Base-by-base conservation (phyloP, 2,888 invertebrate species). In the Phasia obesa region DNA sequence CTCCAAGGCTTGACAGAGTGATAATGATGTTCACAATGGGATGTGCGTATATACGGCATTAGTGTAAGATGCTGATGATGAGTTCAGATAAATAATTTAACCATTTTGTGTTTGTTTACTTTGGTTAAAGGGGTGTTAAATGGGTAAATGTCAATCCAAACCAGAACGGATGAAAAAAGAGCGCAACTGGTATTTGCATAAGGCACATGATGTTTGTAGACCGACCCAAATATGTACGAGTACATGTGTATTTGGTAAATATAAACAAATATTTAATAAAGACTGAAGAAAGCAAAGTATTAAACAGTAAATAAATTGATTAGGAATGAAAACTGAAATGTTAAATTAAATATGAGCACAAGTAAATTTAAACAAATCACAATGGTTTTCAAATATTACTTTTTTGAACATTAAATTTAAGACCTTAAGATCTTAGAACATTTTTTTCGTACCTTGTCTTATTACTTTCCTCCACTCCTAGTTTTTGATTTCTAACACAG, bases 71-170 rank as follows among this genome's bases (percentile, higher is more conserved):
- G 73, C n/a, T 71, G 67, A 21, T 77, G 81, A 82, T 82, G 83
- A 79, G 75, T 73, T 76, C 6, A 83, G 79, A 83, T 83, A 83
- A 83, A 83, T 83, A 83, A 79, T 83, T 83, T 83, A 75, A 75
- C 70, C 79, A 79, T 75, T 83, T 65, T 76, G 64, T 83, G 79
- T 83, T 83, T 83, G 79, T 76, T 49, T 71, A 71, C 44, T 79
- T 82, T 70, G 79, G 79, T 80, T 80, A 80, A 80, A 80, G 79
- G 79, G 79, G 79, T 80, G 79, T 74, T 74, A 79, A 79, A 74
- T 69, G 67, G 53, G 57, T 47, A 74, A 74, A 78, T 64, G 53
- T 49, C 49, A 55, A 70, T 49, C 49, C 57, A 80, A 80, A 80
- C 74, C 60, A 67, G 53, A 80, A 60, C 79, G 74, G 79, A 74